Evolutionary conservation across 2,797 vertebrate genomes (phyloP).

Genomic region (Pitangus sulphuratus): DNA sequence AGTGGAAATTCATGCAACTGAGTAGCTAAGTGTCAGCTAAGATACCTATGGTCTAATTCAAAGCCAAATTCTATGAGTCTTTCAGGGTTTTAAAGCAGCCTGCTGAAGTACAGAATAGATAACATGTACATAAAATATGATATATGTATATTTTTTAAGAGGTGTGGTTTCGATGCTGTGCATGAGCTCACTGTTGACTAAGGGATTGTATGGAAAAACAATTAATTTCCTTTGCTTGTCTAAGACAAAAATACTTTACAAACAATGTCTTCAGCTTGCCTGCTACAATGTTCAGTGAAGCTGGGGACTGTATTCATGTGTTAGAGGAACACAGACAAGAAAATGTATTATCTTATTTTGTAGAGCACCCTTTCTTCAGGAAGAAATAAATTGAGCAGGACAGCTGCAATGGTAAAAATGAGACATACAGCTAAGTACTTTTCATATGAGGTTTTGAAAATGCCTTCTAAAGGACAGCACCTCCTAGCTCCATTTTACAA

Average conservation of each 20-base stretch:
- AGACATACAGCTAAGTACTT: neutral
- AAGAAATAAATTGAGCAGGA: slow-evolving; percentile 49
- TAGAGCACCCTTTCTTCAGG: slow-evolving; percentile 40
- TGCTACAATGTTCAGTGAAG: neutral
- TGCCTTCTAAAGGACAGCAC: neutral
- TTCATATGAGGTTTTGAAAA: neutral
- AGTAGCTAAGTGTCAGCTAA: neutral
- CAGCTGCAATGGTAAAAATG: slow-evolving; percentile 15
- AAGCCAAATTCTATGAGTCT: neutral
- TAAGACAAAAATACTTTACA: neutral
- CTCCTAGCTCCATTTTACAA: neutral
- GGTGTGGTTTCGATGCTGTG: neutral
- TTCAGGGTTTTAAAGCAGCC: neutral
- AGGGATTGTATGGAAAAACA: slow-evolving; percentile 11
- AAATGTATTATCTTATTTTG: slow-evolving; percentile 39
- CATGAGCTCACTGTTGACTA: slow-evolving; percentile 19
- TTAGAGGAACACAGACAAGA: slow-evolving; percentile 40
- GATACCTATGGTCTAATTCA: neutral
- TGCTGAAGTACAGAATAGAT: neutral
- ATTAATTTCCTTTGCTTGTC: neutral
- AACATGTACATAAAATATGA: neutral
- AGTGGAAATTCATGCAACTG: neutral
- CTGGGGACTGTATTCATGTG: neutral
- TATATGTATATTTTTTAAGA: neutral
- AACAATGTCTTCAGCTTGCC: slow-evolving; percentile 13